Evolutionary conservation across 2,888 invertebrate genomes (phyloP), one percentile per base, ranked within the genome.

Genomic region (Elgonia sp.): DNA sequence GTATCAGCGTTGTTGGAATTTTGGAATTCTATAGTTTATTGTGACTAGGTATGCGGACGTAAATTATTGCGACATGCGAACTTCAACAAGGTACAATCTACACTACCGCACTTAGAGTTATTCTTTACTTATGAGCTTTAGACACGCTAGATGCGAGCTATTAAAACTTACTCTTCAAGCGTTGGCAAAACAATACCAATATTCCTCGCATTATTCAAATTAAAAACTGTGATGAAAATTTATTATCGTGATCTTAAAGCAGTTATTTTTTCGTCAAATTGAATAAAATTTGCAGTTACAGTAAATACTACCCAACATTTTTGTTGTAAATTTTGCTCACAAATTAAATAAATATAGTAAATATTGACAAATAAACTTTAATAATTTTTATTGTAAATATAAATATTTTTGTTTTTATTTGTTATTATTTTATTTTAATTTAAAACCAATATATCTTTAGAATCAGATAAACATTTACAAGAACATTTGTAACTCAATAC

Each of bases 51-150:
- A 80, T 70, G 76, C 79, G 39, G 79, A 69, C 81, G 65, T 87
- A 89, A 89, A 80, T 84, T 88, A 90, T 86, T 72, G 84, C 87
- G 84, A 87, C 87, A 87, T 87, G 89, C 89, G 53, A 89, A 90
- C 88, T 88, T 88, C 84, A 75, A 88, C 89, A 75, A 75, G 82
- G 84, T 86, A 88, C 84, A 88, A 81, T 85, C 84, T 85, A 83
- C 79, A 80, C 60, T 70, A 83, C 76, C 72, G 80, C 80, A 72
- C 76, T 86, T 87, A 60, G 55, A 86, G 76, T 84, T 83, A 82
- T 84, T 83, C 83, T 79, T 76, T 81, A 65, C 80, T 80, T 89
- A 90, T 84, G 89, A 72, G 60, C 79, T 77, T 73, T 63, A 84
- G 62, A 70, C 90, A 90, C 90, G 90, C 90, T 86, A 89, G 73